Conservation (phyloP, 2,797 vertebrate species). For the Galago senegalensis region DNA sequence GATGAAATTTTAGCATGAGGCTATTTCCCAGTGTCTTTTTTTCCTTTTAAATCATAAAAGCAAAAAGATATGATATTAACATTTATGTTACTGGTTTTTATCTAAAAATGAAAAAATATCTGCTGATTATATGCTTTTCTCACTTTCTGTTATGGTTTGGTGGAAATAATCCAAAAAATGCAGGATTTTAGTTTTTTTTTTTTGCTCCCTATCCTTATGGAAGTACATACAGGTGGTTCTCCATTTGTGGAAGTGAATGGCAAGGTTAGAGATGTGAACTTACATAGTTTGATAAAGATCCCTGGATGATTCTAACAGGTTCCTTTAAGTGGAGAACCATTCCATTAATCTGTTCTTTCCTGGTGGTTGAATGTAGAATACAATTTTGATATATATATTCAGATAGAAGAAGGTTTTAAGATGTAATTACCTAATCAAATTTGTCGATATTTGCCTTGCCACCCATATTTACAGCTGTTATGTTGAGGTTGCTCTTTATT, state of each 20-base stretch:
- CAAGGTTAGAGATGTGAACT: background rate
- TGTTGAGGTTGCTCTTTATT: background rate
- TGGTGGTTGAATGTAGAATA: background rate
- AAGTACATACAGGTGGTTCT: background rate
- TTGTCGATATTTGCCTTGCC: background rate
- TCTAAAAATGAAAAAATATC: constrained; percentile 42
- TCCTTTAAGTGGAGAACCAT: constrained; percentile 4
- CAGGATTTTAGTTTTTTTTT: constrained; percentile 11
- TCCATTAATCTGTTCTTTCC: background rate
- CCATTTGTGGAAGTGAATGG: background rate
- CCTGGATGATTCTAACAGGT: background rate
- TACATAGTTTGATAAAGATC: background rate
- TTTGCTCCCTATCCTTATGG: background rate
- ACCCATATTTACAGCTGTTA: background rate
- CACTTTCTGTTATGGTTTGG: background rate
- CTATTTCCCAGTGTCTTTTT: constrained; percentile 46
- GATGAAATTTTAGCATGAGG: constrained; percentile 56
- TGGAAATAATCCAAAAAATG: background rate
- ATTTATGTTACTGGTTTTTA: constrained; percentile 14
- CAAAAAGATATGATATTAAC: background rate
- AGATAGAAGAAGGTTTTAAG: background rate
- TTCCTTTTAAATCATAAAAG: background rate
- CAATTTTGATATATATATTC: background rate
- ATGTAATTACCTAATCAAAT: background rate
- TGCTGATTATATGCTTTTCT: background rate